These are phyloP conservation scores for Ptychoptera contaminata DNA, from an alignment of 2,888 invertebrate genomes.

Conservation along the genomic window DNA sequence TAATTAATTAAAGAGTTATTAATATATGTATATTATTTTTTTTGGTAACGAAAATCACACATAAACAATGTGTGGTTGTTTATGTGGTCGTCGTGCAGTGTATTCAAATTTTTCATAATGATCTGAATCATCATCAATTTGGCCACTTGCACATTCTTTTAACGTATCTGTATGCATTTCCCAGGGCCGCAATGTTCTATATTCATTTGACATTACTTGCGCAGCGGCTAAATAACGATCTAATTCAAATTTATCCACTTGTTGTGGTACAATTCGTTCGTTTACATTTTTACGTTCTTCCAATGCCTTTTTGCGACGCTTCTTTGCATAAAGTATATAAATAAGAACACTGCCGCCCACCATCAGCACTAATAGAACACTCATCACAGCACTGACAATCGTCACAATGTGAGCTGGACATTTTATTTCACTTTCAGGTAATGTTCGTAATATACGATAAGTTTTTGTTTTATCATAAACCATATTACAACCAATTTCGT, in stretches of 20 bases:
- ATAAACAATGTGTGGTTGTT: slow-evolving; percentile 34
- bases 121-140: slow-evolving; percentile 14
- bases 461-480: slow-evolving; percentile 23
- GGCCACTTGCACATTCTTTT: slow-evolving; percentile 2
- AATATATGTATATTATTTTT: not conserved
- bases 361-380: slow-evolving; percentile 25
- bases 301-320: slow-evolving; percentile 23
- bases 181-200: slow-evolving; percentile 30
- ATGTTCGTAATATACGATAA: slow-evolving; percentile 21
- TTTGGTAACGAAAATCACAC: slow-evolving; percentile 31
- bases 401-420: slow-evolving; percentile 32
- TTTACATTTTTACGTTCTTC: slow-evolving; percentile 28
- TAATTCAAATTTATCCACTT: slow-evolving; percentile 28
- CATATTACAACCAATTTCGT: slow-evolving; percentile 28
- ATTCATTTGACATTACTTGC: slow-evolving; percentile 30
- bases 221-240: slow-evolving; percentile 30
- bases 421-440: slow-evolving; percentile 30
- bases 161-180: slow-evolving; percentile 27
- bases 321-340: slow-evolving; percentile 25
- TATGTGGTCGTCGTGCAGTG: slow-evolving; percentile 29
- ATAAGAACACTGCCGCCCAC: slow-evolving; percentile 28
- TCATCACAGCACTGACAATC: slow-evolving; percentile 30
- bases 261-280: slow-evolving; percentile 28
- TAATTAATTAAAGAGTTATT: too few species aligned
- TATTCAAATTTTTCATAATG: slow-evolving; percentile 32